phyloP scores from a whole-genome alignment of 2,888 invertebrate genomes.

The Doris montereyensis region DNA sequence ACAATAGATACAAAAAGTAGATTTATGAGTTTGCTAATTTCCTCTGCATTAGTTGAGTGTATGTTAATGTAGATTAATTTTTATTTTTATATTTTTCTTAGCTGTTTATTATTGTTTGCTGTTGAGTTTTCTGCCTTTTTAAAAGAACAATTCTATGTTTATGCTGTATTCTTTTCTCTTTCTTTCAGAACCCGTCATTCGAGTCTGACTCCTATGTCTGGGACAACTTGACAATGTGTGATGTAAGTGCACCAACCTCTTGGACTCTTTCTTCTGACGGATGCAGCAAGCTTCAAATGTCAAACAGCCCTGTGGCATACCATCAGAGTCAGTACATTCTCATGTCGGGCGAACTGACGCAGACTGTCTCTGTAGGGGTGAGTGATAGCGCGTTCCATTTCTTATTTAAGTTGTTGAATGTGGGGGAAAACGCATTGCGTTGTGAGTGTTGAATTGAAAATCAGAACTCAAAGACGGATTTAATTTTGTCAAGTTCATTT shows the following conservation, averaged over 20 bases:
- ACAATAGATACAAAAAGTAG: no score
- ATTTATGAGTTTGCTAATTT: no score
- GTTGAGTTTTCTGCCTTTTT: no score
- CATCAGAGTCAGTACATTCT: slow-evolving; percentile 12
- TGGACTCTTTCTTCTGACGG: slow-evolving; percentile 9
- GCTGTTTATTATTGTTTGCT: no score
- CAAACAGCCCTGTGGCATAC: not conserved
- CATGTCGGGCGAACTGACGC: slow-evolving; percentile 17
- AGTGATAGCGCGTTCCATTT: not conserved
- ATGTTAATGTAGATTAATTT: no score
- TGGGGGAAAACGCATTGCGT: no score
- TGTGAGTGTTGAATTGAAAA: no score
- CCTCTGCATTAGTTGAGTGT: no score
- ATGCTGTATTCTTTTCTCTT: not conserved
- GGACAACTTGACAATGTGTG: slow-evolving; percentile 16
- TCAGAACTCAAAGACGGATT: no score
- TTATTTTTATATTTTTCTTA: no score
- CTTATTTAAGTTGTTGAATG: not conserved
- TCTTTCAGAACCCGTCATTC: slow-evolving; percentile 37
- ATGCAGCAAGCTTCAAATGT: slow-evolving; percentile 18
- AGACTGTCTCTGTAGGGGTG: slow-evolving; percentile 4
- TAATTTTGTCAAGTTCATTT: no score
- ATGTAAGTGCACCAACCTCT: slow-evolving; percentile 24
- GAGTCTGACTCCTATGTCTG: slow-evolving; percentile 1
- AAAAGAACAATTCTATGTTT: not conserved